phyloP scores from a whole-genome alignment of 2,113 vertebrate genomes.

The Heloderma charlesbogerti region DNA sequence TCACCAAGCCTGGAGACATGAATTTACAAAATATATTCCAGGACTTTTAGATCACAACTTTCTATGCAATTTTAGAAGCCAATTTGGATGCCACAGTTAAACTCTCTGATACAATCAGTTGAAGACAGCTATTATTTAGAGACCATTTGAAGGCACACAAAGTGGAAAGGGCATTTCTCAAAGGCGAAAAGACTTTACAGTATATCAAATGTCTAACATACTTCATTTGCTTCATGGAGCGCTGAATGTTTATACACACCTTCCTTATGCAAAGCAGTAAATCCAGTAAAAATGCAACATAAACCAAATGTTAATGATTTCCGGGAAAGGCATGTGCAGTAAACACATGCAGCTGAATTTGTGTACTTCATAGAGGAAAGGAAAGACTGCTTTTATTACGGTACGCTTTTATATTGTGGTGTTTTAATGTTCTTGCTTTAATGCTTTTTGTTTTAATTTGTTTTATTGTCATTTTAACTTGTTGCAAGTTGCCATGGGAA shows the following conservation, averaged over 20 bases:
- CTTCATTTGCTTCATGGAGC: conserved; percentile 51
- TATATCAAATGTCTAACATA: conserved; percentile 52
- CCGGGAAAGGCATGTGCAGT: not conserved
- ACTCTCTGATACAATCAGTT: conserved; percentile 54
- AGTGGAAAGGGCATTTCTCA: conserved; percentile 48
- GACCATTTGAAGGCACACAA: conserved; percentile 38
- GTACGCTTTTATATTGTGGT: not conserved
- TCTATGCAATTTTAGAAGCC: conserved; percentile 27
- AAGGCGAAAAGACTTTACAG: conserved; percentile 47
- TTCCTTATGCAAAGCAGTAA: conserved; percentile 60
- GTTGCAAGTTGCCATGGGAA: not conserved
- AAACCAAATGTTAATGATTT: conserved; percentile 55
- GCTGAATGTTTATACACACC: conserved; percentile 67
- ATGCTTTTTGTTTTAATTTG: not conserved
- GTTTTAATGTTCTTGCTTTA: conserved; percentile 3
- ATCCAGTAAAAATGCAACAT: conserved; percentile 53
- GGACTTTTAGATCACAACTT: conserved; percentile 40
- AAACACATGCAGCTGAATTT: conserved; percentile 27
- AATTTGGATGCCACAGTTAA: conserved; percentile 47
- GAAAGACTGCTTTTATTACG: conserved; percentile 24
- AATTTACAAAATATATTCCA: conserved; percentile 24
- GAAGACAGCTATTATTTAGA: conserved; percentile 60
- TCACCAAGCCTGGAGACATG: conserved; percentile 28
- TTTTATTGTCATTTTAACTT: conserved; percentile 27
- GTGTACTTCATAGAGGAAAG: not conserved